Percentiles rank a stretch among this genome's conserved stretches.
Evolutionary conservation across 2,797 vertebrate genomes (phyloP).

Genomic region (Echiichthys vipera): DNA sequence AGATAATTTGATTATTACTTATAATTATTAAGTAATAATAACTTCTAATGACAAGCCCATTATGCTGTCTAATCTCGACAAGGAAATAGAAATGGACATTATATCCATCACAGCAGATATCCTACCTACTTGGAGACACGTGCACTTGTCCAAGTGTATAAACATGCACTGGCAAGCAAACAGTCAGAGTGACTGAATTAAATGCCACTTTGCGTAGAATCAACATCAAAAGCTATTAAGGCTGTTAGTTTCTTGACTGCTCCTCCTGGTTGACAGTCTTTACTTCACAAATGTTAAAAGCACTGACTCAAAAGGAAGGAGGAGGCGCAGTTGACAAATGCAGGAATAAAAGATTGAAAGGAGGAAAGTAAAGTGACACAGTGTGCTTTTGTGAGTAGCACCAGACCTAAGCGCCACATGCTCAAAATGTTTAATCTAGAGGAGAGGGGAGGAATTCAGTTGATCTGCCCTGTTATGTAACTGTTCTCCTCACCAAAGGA

Average conservation of each 20-base stretch:
- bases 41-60: too few species aligned
- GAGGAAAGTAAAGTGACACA: constrained; percentile 24
- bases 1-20: too few species aligned
- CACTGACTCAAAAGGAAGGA: constrained; percentile 18
- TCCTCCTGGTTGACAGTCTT: constrained; percentile 58
- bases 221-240: constrained; percentile 52
- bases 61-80: not conserved
- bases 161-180: constrained; percentile 24
- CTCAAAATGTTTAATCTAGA: constrained; percentile 52
- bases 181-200: constrained; percentile 50
- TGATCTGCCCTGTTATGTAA: constrained; percentile 75
- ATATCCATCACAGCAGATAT: constrained; percentile 18
- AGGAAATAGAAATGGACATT: constrained; percentile 15
- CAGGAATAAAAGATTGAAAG: constrained; percentile 4
- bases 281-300: constrained; percentile 47
- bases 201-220: constrained; percentile 61
- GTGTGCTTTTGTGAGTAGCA: constrained; percentile 33
- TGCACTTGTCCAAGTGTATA: constrained; percentile 21
- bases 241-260: constrained; percentile 49
- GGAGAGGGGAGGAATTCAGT: constrained; percentile 43
- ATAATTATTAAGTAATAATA: too few species aligned
- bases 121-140: constrained; percentile 19
- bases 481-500: constrained; percentile 65
- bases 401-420: constrained; percentile 29
- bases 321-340: constrained; percentile 1